Conservation (phyloP, 2,113 vertebrate genomes). For the Xyliphius kryptos region DNA sequence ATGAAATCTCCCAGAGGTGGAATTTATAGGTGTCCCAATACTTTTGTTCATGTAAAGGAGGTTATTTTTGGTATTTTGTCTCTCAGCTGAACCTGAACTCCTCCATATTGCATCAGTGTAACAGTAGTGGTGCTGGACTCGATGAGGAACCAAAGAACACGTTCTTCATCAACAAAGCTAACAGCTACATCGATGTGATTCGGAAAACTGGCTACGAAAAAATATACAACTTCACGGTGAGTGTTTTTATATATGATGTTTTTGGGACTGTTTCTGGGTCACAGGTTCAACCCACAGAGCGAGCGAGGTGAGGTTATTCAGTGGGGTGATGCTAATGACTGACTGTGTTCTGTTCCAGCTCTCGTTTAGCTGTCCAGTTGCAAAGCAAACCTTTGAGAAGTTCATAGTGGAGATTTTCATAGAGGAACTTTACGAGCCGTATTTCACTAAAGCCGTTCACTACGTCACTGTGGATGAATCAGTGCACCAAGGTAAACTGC, state of each 20-base stretch:
- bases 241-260: not conserved
- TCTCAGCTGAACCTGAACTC: conserved; percentile 10
- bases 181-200: not conserved
- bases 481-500: conserved; percentile 26
- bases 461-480: conserved; percentile 13
- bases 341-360: conserved; percentile 19
- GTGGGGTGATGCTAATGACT: too few species aligned
- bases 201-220: conserved; percentile 14
- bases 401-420: conserved; percentile 9
- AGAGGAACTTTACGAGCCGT: conserved; percentile 25
- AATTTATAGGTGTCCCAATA: too few species aligned
- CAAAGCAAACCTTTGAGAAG: not conserved
- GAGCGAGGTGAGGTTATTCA: too few species aligned
- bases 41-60: too few species aligned
- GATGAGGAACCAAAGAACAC: conserved; percentile 12
- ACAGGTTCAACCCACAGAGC: too few species aligned
- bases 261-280: too few species aligned
- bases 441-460: not conserved
- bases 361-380: not conserved
- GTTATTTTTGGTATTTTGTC: not conserved
- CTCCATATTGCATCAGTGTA: not conserved
- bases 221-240: conserved; percentile 16
- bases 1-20: too few species aligned
- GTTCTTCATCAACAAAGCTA: not conserved
- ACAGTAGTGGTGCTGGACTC: conserved; percentile 13